Conservation (phyloP, 2,797 vertebrate species). For the Peromyscus attwateri region DNA sequence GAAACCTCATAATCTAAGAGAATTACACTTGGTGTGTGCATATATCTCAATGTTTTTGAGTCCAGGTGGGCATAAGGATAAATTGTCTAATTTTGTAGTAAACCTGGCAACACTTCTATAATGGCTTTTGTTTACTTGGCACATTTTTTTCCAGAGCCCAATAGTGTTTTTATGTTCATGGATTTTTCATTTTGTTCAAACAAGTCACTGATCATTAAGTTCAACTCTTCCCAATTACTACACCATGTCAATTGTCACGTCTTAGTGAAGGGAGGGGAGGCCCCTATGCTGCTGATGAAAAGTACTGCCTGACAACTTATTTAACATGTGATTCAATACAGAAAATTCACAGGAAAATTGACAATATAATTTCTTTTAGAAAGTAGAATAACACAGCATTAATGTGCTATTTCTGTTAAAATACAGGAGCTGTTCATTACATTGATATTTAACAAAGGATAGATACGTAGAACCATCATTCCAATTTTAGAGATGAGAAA, state of each 20-base stretch:
- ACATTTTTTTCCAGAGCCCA: background rate
- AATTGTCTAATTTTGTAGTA: conserved; percentile 55
- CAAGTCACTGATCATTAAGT: conserved; percentile 76
- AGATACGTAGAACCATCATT: background rate
- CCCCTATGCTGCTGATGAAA: conserved; percentile 38
- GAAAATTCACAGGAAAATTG: conserved; percentile 37
- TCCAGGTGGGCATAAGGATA: background rate
- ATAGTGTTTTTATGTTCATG: conserved; percentile 56
- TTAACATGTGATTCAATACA: conserved; percentile 73
- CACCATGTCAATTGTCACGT: conserved; percentile 58
- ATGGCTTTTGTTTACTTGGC: conserved; percentile 26
- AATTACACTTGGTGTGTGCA: background rate
- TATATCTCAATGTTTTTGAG: background rate
- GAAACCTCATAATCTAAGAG: background rate
- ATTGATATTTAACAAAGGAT: background rate
- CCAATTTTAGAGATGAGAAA: background rate
- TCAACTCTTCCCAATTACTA: conserved; percentile 42
- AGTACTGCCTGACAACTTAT: conserved; percentile 69
- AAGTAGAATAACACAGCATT: background rate
- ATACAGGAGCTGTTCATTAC: background rate
- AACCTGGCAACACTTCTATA: background rate
- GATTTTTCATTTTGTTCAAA: conserved; percentile 81
- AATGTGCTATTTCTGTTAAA: background rate
- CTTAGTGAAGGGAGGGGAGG: conserved; percentile 47
- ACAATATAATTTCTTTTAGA: conserved; percentile 37